These are phyloP conservation scores for Crotalus viridis DNA, from an alignment of 2,113 vertebrate genomes.

Conservation along the genomic window DNA sequence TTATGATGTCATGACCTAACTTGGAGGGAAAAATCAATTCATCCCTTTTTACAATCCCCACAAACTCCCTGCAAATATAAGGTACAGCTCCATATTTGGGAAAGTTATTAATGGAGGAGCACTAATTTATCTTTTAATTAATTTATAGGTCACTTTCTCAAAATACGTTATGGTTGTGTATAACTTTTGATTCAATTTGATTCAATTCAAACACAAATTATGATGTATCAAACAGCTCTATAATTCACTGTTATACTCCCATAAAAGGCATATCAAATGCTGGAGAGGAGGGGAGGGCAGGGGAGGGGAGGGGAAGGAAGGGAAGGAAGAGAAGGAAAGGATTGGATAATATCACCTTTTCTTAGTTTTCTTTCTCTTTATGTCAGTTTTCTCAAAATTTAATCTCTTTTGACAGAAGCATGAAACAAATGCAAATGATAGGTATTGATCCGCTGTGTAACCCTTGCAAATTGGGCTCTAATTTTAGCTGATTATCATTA, in stretches of 20 bases:
- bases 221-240: not conserved
- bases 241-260: not conserved
- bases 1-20: not conserved
- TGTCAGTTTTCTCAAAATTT: not conserved
- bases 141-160: not conserved
- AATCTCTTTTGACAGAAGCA: not conserved
- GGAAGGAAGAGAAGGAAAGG: not conserved
- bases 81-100: not conserved
- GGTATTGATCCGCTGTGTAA: not conserved
- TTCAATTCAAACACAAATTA: not conserved
- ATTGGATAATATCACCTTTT: not conserved
- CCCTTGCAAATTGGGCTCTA: not conserved
- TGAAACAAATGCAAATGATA: not conserved
- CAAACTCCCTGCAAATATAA: not conserved
- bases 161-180: not conserved
- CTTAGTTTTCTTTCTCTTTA: not conserved
- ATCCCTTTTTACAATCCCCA: not conserved
- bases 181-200: not conserved
- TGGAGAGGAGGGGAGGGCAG: not conserved
- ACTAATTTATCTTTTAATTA: not conserved
- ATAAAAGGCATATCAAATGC: not conserved
- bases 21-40: not conserved
- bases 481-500: not conserved
- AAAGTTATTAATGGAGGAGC: not conserved
- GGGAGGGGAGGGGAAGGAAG: not conserved